Evolutionary conservation across 1,140 invertebrate species (phyloP), one percentile per base, ranked within the genome.

Genomic region (Hestina assimilis): DNA sequence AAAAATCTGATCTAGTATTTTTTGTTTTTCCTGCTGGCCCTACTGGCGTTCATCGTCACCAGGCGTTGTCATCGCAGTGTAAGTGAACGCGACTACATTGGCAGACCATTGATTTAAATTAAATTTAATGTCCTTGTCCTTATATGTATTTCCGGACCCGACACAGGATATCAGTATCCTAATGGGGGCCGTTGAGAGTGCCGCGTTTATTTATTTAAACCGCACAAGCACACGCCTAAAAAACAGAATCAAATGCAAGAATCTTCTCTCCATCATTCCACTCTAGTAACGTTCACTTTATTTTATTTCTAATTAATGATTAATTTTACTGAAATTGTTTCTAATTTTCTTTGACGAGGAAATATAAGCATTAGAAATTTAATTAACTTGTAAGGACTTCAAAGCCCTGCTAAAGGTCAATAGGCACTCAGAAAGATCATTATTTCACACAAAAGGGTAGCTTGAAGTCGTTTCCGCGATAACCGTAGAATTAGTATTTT

Each of bases 321-420:
- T 57, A 51, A 51, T 58, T 51, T 43, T n/a, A 58, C 38, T 28
- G 20, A 26, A 48, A 35, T 29, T 28, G 41, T 53, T 67, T 53
- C 63, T 75, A 80, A 75, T 74, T 74, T 66, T 66, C 65, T 74
- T 77, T 77, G 64, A n/a, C n/a, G n/a, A n/a, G n/a, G n/a, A 78
- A 80, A 80, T 78, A 65, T 78, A 74, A 76, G 69, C 75, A 74
- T 63, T 63, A 69, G 71, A 76, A 57, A 79, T 76, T 80, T 78
- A 80, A 80, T 78, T 77, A 78, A 80, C 70, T 71, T 67, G 55
- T 51, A 42, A 46, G 38, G 40, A 63, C 72, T 75, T 78, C 70
- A 75, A 75, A 74, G 72, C 55, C 50, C 40, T 69, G 63, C 40
- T 41, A 58, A 63, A 70, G 75, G 72, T 74, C 77, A 78, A 71